Percentiles rank a stretch among this genome's conserved stretches.
Conservation (phyloP, 2,797 vertebrate genomes). For the Epinephelus malabaricus region DNA sequence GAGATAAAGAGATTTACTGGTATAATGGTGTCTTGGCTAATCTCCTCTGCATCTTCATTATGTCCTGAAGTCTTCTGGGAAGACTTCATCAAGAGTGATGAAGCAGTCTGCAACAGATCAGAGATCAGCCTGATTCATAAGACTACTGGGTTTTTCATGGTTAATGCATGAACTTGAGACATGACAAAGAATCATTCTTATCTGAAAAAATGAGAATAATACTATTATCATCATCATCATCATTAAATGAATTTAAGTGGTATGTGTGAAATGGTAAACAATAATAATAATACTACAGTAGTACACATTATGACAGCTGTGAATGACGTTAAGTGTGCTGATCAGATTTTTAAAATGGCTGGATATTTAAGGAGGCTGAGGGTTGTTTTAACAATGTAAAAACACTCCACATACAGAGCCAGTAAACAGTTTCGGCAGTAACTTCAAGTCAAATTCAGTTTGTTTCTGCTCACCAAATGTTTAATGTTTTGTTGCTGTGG, state of each 20-base stretch:
- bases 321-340: neutral
- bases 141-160: neutral
- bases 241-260: neutral
- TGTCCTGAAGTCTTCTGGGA: slow-evolving; percentile 11
- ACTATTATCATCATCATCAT: neutral
- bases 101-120: slow-evolving; percentile 23
- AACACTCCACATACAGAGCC: neutral
- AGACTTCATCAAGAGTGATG: neutral
- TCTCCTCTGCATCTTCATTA: slow-evolving; percentile 26
- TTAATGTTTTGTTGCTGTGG: slow-evolving; percentile 19
- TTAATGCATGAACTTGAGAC: neutral
- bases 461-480: slow-evolving; percentile 15
- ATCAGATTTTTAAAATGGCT: neutral
- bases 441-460: neutral
- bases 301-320: neutral
- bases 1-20: slow-evolving; percentile 10
- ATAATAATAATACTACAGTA: neutral
- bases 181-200: neutral
- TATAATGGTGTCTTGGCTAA: slow-evolving; percentile 24
- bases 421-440: neutral
- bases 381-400: neutral
- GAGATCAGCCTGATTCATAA: slow-evolving; percentile 11
- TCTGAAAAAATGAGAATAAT: no score
- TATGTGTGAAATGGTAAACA: neutral
- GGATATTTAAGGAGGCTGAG: neutral